phyloP scores from a whole-genome alignment of 2,797 vertebrate genomes.

The Phylloscopus collybita region DNA sequence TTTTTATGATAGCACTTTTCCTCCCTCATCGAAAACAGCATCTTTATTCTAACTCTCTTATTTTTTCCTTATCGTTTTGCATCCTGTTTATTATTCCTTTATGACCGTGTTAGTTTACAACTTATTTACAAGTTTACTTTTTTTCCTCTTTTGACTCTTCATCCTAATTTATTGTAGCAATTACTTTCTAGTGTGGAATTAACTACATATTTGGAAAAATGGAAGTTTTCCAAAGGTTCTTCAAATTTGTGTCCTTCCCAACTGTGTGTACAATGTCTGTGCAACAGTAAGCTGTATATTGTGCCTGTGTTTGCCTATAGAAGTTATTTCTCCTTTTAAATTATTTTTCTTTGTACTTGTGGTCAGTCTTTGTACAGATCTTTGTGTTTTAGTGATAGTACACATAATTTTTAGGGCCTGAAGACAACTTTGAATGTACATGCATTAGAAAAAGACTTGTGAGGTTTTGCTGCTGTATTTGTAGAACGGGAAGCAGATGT shows the following conservation, averaged over 20 bases:
- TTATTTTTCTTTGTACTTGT: neutral
- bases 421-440: neutral
- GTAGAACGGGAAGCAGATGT: neutral
- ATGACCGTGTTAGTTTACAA: neutral
- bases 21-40: neutral
- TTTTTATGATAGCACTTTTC: neutral
- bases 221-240: neutral
- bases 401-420: neutral
- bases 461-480: neutral
- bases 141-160: neutral
- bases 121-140: neutral
- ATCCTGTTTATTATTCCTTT: neutral
- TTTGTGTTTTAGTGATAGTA: neutral
- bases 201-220: neutral
- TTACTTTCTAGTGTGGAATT: neutral
- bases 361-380: neutral
- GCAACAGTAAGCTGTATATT: neutral
- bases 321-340: neutral
- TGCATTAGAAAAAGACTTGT: neutral
- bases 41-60: neutral
- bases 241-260: neutral
- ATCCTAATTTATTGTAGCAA: neutral
- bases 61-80: neutral
- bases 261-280: neutral
- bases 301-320: neutral